A percentile compares a stretch with the other conserved stretches of the same genome.
These are phyloP conservation scores for Lamprotornis superbus DNA, from an alignment of 2,113 vertebrate genomes.

Conservation along the genomic window DNA sequence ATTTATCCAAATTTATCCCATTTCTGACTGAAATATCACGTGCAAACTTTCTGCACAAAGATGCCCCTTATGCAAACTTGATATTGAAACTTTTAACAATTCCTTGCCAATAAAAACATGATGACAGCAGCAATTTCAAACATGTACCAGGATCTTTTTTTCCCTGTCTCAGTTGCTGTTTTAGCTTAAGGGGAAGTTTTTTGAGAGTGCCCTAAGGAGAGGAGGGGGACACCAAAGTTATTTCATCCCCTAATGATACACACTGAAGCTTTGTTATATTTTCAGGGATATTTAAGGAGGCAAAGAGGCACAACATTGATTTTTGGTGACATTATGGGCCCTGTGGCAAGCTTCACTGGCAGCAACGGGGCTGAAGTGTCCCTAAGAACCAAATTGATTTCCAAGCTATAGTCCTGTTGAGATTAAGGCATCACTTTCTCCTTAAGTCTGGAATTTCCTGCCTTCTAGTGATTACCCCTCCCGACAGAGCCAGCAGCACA, in stretches of 20 bases:
- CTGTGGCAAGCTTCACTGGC: not conserved
- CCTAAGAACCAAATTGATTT: not conserved
- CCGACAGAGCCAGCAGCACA: not conserved
- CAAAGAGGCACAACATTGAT: not conserved
- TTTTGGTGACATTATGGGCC: not conserved
- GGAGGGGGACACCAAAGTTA: not conserved
- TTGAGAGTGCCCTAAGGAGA: too few species aligned
- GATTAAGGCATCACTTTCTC: not conserved
- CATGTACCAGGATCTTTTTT: not conserved
- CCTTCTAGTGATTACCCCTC: not conserved
- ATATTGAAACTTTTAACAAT: not conserved
- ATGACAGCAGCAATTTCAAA: not conserved
- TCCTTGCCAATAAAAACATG: not conserved
- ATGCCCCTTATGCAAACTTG: not conserved
- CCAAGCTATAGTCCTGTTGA: not conserved
- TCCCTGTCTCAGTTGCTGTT: not conserved
- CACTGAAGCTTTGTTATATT: not conserved
- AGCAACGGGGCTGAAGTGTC: not conserved
- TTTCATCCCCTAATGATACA: accelerated
- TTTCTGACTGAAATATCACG: not conserved
- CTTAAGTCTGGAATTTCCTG: not conserved
- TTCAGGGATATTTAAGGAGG: not conserved
- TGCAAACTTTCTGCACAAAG: not conserved
- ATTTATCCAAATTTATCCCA: not conserved
- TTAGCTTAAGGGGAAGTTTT: not conserved